Evolutionary conservation across 1,140 invertebrate species (phyloP), one percentile per base, ranked within the genome.

Genomic region (Trichoplusia ni): DNA sequence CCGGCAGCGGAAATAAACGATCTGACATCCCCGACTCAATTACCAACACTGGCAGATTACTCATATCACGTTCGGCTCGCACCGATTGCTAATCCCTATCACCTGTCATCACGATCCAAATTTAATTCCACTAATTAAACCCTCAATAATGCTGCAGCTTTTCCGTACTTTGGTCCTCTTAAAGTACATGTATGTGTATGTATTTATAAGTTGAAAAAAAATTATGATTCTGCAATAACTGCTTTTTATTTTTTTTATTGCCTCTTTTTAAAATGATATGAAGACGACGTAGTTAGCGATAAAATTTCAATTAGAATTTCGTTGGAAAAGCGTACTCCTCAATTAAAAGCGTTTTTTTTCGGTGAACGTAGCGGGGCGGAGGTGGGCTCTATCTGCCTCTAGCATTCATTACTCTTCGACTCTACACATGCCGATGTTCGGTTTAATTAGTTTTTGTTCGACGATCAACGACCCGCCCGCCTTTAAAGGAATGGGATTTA

Each of bases 361-460:
- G 59, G 59, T 51, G 25, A 47, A 46, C 49, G 67, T 64, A 51
- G 65, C 56, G 27, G 69, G 71, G 47, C 66, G 68, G 67, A 60
- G 78, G 67, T 67, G 60, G 60, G 63, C 47, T 67, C 60, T 69
- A 47, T 54, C 58, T 62, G 44, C 69, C 66, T 72, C 70, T 63
- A 67, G 75, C 71, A 79, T 81, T 81, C 78, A 84, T 86, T 87
- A 81, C 75, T 76, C 62, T 67, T 78, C 64, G 60, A 67, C 63
- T 67, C 75, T 75, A 79, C 78, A 85, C 74, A 84, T 79, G 74
- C 79, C 82, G 64, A 81, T 84, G 84, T 84, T 84, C 76, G 73
- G 58, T 79, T 86, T 82, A 83, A 88, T 84, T 82, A 84, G 76
- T 88, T 84, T 56, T 56, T 38, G 33, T 56, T 86, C 79, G 63